Evolutionary conservation across 2,888 invertebrate genomes (phyloP), one percentile per base, ranked within the genome.

Genomic region (Orthosia incerta): DNA sequence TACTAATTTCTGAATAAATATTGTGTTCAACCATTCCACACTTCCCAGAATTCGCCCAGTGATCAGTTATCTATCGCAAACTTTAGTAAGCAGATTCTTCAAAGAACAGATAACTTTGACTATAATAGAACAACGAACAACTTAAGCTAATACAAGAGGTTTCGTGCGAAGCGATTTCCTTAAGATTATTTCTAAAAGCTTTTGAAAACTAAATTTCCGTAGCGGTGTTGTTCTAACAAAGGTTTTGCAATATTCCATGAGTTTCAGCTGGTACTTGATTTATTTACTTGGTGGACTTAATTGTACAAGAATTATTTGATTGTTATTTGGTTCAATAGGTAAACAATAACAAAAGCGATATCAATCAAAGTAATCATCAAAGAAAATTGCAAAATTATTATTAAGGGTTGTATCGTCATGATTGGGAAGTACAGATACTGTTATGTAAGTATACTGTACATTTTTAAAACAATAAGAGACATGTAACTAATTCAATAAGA

Each of bases 31-130:
- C 55, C 46, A 50, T 45, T 55, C 51, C 50, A 48, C 18, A 53
- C 51, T 79, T 69, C 48, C 18, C 23, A 65, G 56, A 82, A 79
- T 82, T 82, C 61, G 56, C 70, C 70, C 64, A 77, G 57, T 45
- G 56, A 82, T 26, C 55, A 67, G 69, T 56, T 76, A 79, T 69
- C 69, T 64, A 31, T 56, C 48, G 23, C 61, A n/a, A 82, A 79
- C 56, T 78, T 79, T 65, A 39, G 67, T 76, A 55, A 18, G 20
- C 39, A 60, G 4, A 71, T 50, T 82, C 39, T 57, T 70, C 71
- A 18, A 61, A 57, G 64, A 61, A 26, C 48, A 62, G 18, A 77
- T 77, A 82, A 62, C 60, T 65, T 65, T 31, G 69, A 56, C 16
- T 51, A 48, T 62, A 53, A 60, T 48, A 76, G 16, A 65, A 18